These are phyloP conservation scores for Laothoe populi DNA, from an alignment of 2,888 invertebrate genomes.

Conservation along the genomic window DNA sequence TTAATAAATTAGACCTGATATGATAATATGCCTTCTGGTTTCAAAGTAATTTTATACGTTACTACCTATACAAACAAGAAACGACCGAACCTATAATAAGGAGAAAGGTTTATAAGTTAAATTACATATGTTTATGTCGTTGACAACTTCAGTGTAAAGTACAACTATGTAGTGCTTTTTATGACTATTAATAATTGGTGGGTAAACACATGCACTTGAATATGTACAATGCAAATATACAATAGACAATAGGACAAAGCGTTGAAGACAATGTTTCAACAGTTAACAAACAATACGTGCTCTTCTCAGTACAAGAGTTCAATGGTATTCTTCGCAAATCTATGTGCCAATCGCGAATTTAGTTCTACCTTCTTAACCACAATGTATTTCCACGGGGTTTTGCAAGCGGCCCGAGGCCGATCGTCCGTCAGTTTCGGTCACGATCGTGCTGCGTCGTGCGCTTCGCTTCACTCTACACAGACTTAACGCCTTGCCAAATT, in stretches of 20 bases:
- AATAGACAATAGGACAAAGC: conserved; percentile 34
- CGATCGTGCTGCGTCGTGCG: conserved; percentile 69
- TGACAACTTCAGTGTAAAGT: neutral
- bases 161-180: neutral
- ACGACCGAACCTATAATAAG: neutral
- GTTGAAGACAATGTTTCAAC: conserved; percentile 41
- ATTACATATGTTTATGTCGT: neutral
- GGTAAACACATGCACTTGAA: conserved; percentile 16
- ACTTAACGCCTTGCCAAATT: conserved; percentile 55
- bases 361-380: conserved; percentile 65
- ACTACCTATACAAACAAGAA: neutral
- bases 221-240: conserved; percentile 25
- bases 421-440: conserved; percentile 67
- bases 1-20: too few relatives aligned
- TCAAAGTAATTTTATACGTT: neutral
- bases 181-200: conserved; percentile 21
- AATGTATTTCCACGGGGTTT: conserved; percentile 69
- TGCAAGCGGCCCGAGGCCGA: conserved; percentile 73
- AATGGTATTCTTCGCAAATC: conserved; percentile 65
- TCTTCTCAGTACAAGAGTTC: conserved; percentile 49
- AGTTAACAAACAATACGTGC: conserved; percentile 50
- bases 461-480: conserved; percentile 43
- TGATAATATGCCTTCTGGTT: too few relatives aligned
- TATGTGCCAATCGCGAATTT: conserved; percentile 73
- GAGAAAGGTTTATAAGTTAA: neutral